These are phyloP conservation scores for Myrmecophaga tridactyla DNA, from an alignment of 2,113 vertebrate genomes.

Conservation along the genomic window DNA sequence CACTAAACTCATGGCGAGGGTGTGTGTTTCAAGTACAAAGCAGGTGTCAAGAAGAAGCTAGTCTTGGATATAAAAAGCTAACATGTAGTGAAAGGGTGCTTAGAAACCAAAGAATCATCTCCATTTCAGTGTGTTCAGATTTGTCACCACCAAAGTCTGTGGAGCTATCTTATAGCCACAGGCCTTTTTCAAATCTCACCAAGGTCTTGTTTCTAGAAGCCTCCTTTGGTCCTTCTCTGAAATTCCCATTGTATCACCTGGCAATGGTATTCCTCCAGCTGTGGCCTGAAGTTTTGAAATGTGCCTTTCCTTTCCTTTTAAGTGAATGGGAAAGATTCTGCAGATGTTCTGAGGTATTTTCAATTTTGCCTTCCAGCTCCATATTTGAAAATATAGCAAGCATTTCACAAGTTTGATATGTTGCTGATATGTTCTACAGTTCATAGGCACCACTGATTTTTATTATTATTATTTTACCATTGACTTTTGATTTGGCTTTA, in stretches of 20 bases:
- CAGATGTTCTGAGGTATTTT: slow-evolving; percentile 70
- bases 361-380: slow-evolving; percentile 64
- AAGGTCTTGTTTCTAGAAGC: not conserved
- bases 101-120: not conserved
- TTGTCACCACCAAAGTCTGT: not conserved
- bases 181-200: not conserved
- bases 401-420: slow-evolving; percentile 51
- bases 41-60: not conserved
- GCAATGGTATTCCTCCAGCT: slow-evolving; percentile 36
- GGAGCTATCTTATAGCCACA: not conserved
- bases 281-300: slow-evolving; percentile 49
- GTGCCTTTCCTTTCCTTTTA: slow-evolving; percentile 68
- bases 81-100: not conserved
- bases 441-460: not conserved
- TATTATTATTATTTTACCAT: too few species aligned
- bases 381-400: slow-evolving; percentile 55
- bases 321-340: slow-evolving; percentile 58
- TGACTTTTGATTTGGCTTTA: slow-evolving; percentile 54
- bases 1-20: not conserved
- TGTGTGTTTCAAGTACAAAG: not conserved
- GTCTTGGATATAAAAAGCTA: not conserved
- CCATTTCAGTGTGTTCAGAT: not conserved
- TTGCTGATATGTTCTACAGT: slow-evolving; percentile 27
- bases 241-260: not conserved
- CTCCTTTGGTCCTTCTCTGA: not conserved